phyloP scores from a whole-genome alignment of 2,888 invertebrate species.

The Gnatocerus cornutus region DNA sequence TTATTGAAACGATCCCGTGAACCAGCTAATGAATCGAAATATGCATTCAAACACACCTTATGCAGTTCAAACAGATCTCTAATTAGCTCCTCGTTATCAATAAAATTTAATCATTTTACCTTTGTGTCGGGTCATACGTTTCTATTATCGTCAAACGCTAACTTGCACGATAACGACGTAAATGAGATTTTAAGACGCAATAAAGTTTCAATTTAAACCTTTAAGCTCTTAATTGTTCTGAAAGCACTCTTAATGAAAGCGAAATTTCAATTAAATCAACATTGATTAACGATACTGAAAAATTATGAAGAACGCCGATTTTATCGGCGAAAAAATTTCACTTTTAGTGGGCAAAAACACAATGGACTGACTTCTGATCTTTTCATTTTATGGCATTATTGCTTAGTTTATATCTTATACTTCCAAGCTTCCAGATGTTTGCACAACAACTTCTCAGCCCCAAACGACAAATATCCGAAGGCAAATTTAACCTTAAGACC shows the following conservation, averaged over 20 bases:
- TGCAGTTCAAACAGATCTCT: slow-evolving; percentile 11
- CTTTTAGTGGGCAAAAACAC: too few relatives aligned
- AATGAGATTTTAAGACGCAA: slow-evolving; percentile 39
- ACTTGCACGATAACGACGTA: slow-evolving; percentile 28
- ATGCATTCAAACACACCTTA: slow-evolving; percentile 15
- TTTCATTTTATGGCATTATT: too few relatives aligned
- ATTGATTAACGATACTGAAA: slow-evolving; percentile 10
- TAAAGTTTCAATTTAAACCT: slow-evolving; percentile 38
- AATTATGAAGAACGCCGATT: neutral
- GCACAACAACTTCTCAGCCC: slow-evolving; percentile 4
- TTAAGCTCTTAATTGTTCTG: slow-evolving; percentile 34
- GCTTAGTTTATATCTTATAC: too few relatives aligned
- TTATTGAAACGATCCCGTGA: neutral
- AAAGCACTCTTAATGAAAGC: slow-evolving; percentile 22
- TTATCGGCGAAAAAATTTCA: neutral
- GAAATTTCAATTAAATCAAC: slow-evolving; percentile 33
- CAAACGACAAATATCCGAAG: neutral
- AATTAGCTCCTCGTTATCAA: slow-evolving; percentile 29
- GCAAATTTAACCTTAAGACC: neutral
- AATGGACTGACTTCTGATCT: too few relatives aligned
- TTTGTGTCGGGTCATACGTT: slow-evolving; percentile 32
- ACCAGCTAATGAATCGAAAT: neutral
- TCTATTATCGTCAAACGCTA: slow-evolving; percentile 36
- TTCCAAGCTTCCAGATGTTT: neutral
- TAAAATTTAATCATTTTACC: slow-evolving; percentile 30